Conservation (phyloP, 2,888 invertebrate species). For the Beris chalybata region DNA sequence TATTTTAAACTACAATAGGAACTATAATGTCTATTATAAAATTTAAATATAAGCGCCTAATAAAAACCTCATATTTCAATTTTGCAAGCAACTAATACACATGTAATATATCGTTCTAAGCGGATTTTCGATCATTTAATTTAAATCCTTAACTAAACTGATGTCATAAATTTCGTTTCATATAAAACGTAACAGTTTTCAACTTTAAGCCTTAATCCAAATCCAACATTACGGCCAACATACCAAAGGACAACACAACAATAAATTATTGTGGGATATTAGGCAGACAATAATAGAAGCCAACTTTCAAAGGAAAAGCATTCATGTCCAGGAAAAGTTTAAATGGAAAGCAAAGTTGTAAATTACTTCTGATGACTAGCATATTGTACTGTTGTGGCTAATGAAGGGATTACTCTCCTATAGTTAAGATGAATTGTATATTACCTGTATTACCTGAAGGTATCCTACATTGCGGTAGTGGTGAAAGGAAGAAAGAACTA, state of each 20-base stretch:
- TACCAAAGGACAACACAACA: slow-evolving; percentile 18
- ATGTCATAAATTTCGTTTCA: slow-evolving; percentile 14
- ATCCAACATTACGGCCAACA: slow-evolving; percentile 9
- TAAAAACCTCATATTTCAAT: too few relatives aligned
- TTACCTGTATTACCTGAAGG: too few relatives aligned
- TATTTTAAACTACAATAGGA: too few relatives aligned
- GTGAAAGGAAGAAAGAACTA: too few relatives aligned
- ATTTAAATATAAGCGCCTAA: too few relatives aligned
- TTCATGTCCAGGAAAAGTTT: slow-evolving; percentile 28
- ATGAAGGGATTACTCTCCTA: slow-evolving; percentile 28
- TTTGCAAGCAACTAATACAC: too few relatives aligned
- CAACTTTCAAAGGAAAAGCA: slow-evolving; percentile 24
- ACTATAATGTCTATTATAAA: too few relatives aligned
- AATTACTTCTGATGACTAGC: slow-evolving; percentile 26
- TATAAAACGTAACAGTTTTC: slow-evolving; percentile 18
- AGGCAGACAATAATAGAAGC: slow-evolving; percentile 30
- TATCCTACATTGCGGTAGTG: too few relatives aligned
- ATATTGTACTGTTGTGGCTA: slow-evolving; percentile 22
- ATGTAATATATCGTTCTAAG: too few relatives aligned
- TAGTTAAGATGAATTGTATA: neutral
- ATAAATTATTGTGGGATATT: slow-evolving; percentile 31
- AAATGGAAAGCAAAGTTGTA: slow-evolving; percentile 28
- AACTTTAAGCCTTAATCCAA: slow-evolving; percentile 27
- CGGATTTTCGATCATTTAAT: too few relatives aligned
- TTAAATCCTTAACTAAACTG: too few relatives aligned